These are phyloP conservation scores for Dasyurus viverrinus DNA, from an alignment of 2,113 vertebrate species.

Conservation along the genomic window DNA sequence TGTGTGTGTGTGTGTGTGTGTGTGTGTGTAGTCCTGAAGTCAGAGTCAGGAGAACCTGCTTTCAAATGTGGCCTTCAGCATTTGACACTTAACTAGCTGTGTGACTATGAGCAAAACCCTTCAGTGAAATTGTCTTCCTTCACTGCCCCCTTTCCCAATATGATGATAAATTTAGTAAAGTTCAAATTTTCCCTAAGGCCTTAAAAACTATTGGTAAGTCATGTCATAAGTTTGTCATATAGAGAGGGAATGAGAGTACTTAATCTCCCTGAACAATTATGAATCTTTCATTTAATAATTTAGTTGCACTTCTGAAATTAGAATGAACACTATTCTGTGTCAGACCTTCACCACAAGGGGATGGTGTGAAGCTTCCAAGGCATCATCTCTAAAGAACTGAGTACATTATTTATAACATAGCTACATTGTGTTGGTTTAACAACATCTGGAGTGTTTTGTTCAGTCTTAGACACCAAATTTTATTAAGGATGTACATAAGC, in stretches of 20 bases:
- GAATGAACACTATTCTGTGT: background rate
- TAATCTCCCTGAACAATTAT: background rate
- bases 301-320: background rate
- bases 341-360: background rate
- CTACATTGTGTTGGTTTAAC: background rate
- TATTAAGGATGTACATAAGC: background rate
- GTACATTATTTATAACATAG: background rate
- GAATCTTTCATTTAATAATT: background rate
- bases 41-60: too few species aligned
- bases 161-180: background rate
- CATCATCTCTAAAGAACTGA: background rate
- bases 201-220: background rate
- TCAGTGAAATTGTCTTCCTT: too few species aligned
- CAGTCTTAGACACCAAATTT: background rate
- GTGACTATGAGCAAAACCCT: too few species aligned
- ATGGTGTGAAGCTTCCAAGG: background rate
- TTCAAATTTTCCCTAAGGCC: background rate
- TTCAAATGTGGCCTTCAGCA: too few species aligned
- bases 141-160: too few species aligned
- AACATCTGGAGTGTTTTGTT: background rate
- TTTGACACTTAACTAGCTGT: too few species aligned
- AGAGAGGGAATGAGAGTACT: background rate
- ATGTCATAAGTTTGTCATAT: background rate
- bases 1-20: too few species aligned
- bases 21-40: too few species aligned